phyloP scores from a whole-genome alignment of 2,113 vertebrate species.

The Clupea harengus region DNA sequence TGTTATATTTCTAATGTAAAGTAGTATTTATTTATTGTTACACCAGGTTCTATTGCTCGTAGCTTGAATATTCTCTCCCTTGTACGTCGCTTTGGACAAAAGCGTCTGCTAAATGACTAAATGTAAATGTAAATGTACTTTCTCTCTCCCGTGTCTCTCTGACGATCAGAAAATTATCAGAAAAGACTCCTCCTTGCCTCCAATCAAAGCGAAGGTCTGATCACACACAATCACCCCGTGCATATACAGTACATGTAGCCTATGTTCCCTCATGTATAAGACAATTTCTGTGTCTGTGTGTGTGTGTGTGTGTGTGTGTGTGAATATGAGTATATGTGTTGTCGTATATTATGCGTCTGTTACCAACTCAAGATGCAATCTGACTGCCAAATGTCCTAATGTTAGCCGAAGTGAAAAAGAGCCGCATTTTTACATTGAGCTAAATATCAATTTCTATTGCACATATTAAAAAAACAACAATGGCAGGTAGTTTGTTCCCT shows the following conservation, averaged over 20 bases:
- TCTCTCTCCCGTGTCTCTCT: constrained; percentile 28
- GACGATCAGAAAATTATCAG: not conserved
- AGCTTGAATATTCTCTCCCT: too few species aligned
- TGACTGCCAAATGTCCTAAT: too few species aligned
- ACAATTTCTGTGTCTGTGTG: constrained; percentile 12
- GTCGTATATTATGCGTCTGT: not conserved
- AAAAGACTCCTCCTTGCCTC: not conserved
- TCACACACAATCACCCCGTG: not conserved
- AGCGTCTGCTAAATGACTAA: too few species aligned
- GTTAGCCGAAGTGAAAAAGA: too few species aligned
- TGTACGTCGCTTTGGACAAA: too few species aligned
- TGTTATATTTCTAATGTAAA: too few species aligned
- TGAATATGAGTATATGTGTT: too few species aligned
- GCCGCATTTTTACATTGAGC: too few species aligned
- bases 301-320: constrained; percentile 15
- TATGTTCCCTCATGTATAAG: not conserved
- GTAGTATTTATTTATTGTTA: too few species aligned
- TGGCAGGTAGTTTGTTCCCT: not conserved
- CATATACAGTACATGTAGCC: not conserved
- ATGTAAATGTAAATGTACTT: too few species aligned
- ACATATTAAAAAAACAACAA: not conserved
- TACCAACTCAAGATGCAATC: not conserved
- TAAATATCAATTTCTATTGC: too few species aligned
- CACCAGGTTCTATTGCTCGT: too few species aligned
- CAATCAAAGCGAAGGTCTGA: not conserved